Evolutionary conservation across 2,797 vertebrate genomes (phyloP), one percentile per base, ranked within the genome.

Genomic region (Cyclura pinguis): DNA sequence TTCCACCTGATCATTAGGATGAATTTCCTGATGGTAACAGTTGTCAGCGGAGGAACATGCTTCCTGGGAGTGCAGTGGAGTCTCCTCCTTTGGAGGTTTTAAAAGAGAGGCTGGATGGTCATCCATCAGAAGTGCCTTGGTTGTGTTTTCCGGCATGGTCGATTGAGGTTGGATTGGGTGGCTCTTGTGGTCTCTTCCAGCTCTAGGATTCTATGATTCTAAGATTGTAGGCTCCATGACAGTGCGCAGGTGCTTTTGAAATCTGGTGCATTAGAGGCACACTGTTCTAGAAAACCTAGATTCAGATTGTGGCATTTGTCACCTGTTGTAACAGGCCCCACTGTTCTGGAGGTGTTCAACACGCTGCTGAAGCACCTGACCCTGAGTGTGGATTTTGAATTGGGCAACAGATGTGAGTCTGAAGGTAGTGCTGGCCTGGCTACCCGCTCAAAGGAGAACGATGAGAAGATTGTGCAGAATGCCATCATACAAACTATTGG

Each of bases 401-500:
- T 99, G 84, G 95, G 97, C 2, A 98, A 98, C 4, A 95, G 98
- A 59, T 97, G 97, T n/a, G 98, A 96, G 92, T 98, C 98, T 1
- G 20, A 80, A 4, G 93, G 88, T 91, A 98, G 97, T 83, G 88
- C 94, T 0, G 96, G 93, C 5, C 96, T 98, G 0, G 94, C 74
- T 90, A 89, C 91, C 0, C 91, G 90, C 95, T 97, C 80, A 78
- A 99, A 97, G 95, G 99, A 99, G 94, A 99, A 95, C 1, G 99
- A 99, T 52, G 99, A 99, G 92, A 97, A 98, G 72, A 98, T 99
- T 57, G 99, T 99, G 52, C 99, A 99, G 97, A 99, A 99, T 2
- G 98, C 99, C 74, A 99, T 99, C 96, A 99, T 99, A 96, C 98
- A 99, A 94, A 99, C 99, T 38, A 99, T 99, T 73, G 99, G 99